phyloP scores from a whole-genome alignment of 2,888 invertebrate genomes.

The Tortricodes alternella region DNA sequence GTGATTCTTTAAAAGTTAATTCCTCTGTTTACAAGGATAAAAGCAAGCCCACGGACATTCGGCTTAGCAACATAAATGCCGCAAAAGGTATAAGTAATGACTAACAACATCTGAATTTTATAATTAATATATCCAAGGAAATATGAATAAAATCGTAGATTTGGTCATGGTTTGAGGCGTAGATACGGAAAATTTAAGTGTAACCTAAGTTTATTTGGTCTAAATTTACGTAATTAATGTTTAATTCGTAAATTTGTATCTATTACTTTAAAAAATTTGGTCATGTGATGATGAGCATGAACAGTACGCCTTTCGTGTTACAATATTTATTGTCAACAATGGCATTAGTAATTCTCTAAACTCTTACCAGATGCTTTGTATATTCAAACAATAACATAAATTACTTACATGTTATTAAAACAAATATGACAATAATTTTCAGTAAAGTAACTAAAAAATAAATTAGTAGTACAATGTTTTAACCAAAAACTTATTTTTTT shows the following conservation, averaged over 20 bases:
- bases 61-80: conserved; percentile 97
- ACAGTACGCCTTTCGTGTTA: no score
- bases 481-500: conserved; percentile 62
- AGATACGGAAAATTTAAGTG: neutral
- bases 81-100: conserved; percentile 92
- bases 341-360: no score
- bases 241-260: neutral
- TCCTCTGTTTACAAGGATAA: conserved; percentile 91
- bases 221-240: neutral
- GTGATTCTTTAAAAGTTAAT: conserved; percentile 74
- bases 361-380: no score
- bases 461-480: no score
- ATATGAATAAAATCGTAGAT: conserved; percentile 13
- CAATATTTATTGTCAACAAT: no score
- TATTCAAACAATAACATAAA: no score
- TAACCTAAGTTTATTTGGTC: neutral
- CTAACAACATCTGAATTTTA: conserved; percentile 48
- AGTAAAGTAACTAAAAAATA: no score
- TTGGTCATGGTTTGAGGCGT: neutral
- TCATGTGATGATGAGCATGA: conserved; percentile 3
- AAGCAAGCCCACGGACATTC: conserved; percentile 96
- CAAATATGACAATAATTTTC: no score
- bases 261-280: neutral
- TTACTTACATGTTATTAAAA: neutral
- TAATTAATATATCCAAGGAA: conserved; percentile 11